A percentile compares a stretch with the other conserved stretches of the same genome.
phyloP scores from a whole-genome alignment of 2,888 invertebrate species.

The Drosophila sordidula region DNA sequence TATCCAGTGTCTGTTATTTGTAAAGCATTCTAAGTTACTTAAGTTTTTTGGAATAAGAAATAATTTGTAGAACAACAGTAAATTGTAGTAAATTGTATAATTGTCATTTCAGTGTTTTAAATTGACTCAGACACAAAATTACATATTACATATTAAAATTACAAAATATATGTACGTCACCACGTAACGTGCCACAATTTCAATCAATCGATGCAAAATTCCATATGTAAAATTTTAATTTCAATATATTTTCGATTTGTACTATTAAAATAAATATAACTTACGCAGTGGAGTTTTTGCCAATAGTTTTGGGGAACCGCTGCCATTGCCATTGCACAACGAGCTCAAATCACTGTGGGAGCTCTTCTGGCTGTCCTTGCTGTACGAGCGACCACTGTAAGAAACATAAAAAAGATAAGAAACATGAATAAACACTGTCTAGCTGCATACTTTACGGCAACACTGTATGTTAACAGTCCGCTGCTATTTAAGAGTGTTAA shows the following conservation, averaged over 20 bases:
- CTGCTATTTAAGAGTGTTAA: constrained; percentile 5
- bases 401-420: constrained; percentile 21
- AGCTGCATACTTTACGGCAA: neutral
- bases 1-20: neutral
- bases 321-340: constrained; percentile 82
- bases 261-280: constrained; percentile 52
- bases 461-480: neutral
- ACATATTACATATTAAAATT: too few species aligned
- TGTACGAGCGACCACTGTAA: constrained; percentile 85
- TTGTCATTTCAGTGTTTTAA: too few species aligned
- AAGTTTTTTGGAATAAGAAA: too few species aligned
- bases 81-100: too few species aligned
- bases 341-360: constrained; percentile 90
- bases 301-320: constrained; percentile 83
- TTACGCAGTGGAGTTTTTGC: constrained; percentile 86
- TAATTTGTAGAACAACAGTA: too few species aligned
- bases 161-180: too few species aligned
- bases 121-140: too few species aligned
- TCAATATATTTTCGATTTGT: neutral
- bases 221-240: too few species aligned
- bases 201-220: too few species aligned
- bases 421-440: neutral
- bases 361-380: constrained; percentile 88
- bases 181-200: too few species aligned
- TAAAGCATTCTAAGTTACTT: too few species aligned